Base-by-base conservation (phyloP, 2,888 invertebrate species). In the Cremastinae sp. region DNA sequence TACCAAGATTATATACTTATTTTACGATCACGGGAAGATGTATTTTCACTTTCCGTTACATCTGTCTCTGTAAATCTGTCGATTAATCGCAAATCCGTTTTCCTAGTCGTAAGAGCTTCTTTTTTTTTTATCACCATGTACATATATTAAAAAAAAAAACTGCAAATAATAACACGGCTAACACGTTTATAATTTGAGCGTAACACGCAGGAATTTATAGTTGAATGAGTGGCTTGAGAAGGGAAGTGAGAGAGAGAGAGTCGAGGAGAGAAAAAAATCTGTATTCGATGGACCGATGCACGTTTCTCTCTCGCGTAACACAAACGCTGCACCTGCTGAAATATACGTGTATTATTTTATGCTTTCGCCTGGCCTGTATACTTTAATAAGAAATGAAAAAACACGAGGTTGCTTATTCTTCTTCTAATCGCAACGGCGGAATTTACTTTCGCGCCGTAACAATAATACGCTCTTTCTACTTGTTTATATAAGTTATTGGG, bases 41-140 rank as follows among this genome's bases (percentile, higher is more conserved):
- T 84, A 83, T 62, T 47, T 16, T 64, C 38, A 72, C 68, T 84
- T 87, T 86, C 87, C 88, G 84, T 88, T 89, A 87, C 89, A 88
- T 89, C 89, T 89, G 89, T 89, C 89, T 89, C 89, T 87, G 84
- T 85, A 84, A 86, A 86, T 84, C 83, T 82, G 79, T 86, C 51
- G 70, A 83, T 82, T 81, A 74, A 80, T 82, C 79, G n/a, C 81
- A 79, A 78, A 80, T 75, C 73, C 61, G 74, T 73, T 79, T 58
- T 51, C 75, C 76, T 51, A 75, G n/a, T 78, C 59, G 45, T 62
- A 73, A 59, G 36, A 54, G 75, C 71, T 72, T 72, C 7, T 53
- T 51, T 2, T 49, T n/a, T n/a, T n/a, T n/a, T n/a, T n/a, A n/a
- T n/a, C n/a, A n/a, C n/a, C n/a, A n/a, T n/a, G n/a, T n/a, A n/a